These are phyloP conservation scores for Apistogramma diplotaenia DNA, from an alignment of 2,113 vertebrate species.

Conservation along the genomic window DNA sequence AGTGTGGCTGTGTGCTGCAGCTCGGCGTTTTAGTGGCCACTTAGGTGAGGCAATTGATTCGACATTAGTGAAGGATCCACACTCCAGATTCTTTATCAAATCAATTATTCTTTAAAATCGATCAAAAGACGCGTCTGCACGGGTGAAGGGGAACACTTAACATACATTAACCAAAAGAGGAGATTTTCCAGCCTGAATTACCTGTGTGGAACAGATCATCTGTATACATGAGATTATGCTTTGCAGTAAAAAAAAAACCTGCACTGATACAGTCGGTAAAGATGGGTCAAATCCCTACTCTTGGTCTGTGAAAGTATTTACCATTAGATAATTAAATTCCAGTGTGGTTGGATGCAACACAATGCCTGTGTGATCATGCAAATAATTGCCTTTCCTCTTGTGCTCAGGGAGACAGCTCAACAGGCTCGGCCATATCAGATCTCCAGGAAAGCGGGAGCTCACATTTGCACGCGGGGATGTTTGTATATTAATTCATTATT, in stretches of 20 bases:
- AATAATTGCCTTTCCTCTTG: constrained; percentile 74
- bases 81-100: neutral
- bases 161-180: neutral
- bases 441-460: constrained; percentile 31
- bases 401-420: constrained; percentile 31
- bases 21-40: neutral
- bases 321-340: constrained; percentile 74
- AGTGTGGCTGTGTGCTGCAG: neutral
- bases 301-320: constrained; percentile 54
- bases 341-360: constrained; percentile 71
- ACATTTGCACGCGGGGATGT: constrained; percentile 22
- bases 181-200: neutral
- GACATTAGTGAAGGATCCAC: neutral
- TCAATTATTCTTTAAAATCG: neutral
- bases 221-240: neutral
- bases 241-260: neutral
- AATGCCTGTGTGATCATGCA: constrained; percentile 77
- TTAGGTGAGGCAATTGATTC: constrained; percentile 10
- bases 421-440: constrained; percentile 38
- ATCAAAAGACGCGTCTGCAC: neutral
- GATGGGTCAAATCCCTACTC: neutral
- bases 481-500: constrained; percentile 52
- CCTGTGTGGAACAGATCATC: neutral
- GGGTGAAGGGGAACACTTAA: neutral
- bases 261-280: neutral